Base-by-base conservation (phyloP, 2,797 vertebrate genomes). In the Gambelia wislizenii region DNA sequence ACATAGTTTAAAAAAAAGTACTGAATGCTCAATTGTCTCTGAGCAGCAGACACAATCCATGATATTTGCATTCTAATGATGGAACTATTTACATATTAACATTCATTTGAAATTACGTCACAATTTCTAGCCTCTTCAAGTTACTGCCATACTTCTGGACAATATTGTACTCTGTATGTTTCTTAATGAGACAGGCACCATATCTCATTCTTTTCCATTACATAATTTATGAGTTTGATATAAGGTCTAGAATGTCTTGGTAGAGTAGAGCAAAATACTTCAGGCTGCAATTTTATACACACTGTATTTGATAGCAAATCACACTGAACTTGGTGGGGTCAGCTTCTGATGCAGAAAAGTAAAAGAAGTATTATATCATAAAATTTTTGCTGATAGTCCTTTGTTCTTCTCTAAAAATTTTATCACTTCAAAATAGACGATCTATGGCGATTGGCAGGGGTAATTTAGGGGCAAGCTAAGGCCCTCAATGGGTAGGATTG, bases 1-100 rank as follows among this genome's bases (percentile, higher is more conserved):
- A 92, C 56, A 89, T 22, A 64, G 61, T 64, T 56, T 89, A 88
- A 2, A 54, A 2, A 54, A 81, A 88, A 69, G 33, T 33, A 69
- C 14, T 56, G 9, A n/a, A 30, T 56, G 3, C 30, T 85, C 52
- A 52, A 67, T 75, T 16, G 22, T 42, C 72, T 9, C 39, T 75
- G 33, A 70, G 36, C n/a, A 70, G 13, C 44, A 84, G 10, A 33
- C 81, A 16, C 9, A 36, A 0, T 75, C 83, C 0, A 79, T 0
- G 0, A 49, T 18, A 84, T 33, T 42, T 10, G 30, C 16, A 76
- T 18, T 80, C 16, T 25, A 84, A 30, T 54, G 42, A 25, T 10
- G 39, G 2, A 69, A 47, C 54, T 59, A 80, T 56, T 56, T 80
- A 56, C n/a, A 80, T 80, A 80, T 80, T 80, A 80, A 59, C n/a